Base-by-base conservation (phyloP, 2,113 vertebrate species). In the Caranx ignobilis region DNA sequence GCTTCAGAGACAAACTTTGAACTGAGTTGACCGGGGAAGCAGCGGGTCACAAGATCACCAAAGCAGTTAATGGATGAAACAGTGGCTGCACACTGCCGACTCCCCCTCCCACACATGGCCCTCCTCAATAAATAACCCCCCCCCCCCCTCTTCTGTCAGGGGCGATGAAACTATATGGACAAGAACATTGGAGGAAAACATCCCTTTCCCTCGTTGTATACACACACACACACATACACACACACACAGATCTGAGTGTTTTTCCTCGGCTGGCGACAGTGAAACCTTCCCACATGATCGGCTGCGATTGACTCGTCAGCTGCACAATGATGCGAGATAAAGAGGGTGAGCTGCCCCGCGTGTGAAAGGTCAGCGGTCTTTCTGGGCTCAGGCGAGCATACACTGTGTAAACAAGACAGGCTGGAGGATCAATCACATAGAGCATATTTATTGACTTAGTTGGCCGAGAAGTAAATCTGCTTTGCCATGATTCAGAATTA, bases 321-420 rank as follows among this genome's bases (percentile, higher is more conserved):
- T 63, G 77, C 77, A 86, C 82, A 81, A 77, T 66, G 75, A 88
- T 39, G 82, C 77, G 61, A 85, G 87, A 91, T 88, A 86, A 91
- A 92, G 81, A 83, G 79, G 78, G 41, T 43, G 43, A 75, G 87
- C 83, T 77, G 83, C 73, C 75, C 77, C 26, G 54, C 3, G 86
- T 88, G 87, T 87, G 83, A 94, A 93, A 94, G 94, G 92, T 92
- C 91, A 90, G 80, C n/a, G 60, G 67, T 48, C 87, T 82, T 77
- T 86, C 63, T 60, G 55, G 85, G 84, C 62, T 48, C 81, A 89
- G 85, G 85, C 75, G 65, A 84, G 68, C 66, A 35, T 63, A 70
- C 77, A 73, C 82, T 84, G 87, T 86, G 85, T 92, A 88, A 90
- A 93, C 90, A 87, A 76, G 88, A 87, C 89, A 61, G 88, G 72